A percentile compares a stretch with the other conserved stretches of the same genome.
phyloP scores from a whole-genome alignment of 35 echinoderm and acorn worm species.

The Lytechinus variegatus region DNA sequence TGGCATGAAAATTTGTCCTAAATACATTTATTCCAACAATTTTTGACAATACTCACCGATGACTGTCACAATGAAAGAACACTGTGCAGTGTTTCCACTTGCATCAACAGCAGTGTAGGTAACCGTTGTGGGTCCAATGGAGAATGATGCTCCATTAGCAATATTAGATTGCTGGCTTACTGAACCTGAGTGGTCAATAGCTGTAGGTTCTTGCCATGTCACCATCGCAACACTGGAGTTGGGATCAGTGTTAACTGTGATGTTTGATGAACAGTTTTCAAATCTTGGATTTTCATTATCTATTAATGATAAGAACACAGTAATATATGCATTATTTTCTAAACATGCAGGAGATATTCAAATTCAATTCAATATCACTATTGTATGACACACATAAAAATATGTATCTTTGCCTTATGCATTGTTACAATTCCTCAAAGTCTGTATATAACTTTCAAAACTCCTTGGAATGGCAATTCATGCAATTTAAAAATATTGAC shows the following conservation, averaged over 20 bases:
- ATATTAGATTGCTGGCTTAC: not conserved
- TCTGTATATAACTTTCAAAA: no score
- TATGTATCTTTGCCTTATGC: no score
- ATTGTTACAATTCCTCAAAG: no score
- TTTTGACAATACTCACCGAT: slow-evolving; percentile 4
- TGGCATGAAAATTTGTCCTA: no score
- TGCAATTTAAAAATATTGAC: no score
- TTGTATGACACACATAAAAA: no score
- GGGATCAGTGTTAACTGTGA: slow-evolving; percentile 31
- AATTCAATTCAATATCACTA: no score
- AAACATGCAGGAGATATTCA: no score
- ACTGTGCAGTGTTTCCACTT: not conserved
- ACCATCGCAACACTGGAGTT: slow-evolving; percentile 11
- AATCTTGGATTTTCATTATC: slow-evolving; percentile 42
- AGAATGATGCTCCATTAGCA: not conserved
- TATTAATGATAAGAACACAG: not conserved
- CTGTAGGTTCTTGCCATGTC: slow-evolving; percentile 33
- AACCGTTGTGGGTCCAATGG: not conserved
- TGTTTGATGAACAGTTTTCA: slow-evolving; percentile 11
- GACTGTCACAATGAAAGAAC: slow-evolving; percentile 35
- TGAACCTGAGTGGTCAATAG: slow-evolving; percentile 26
- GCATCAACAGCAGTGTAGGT: not conserved
- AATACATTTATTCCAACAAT: no score
- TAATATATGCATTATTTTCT: no score
- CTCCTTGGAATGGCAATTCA: no score